phyloP scores from a whole-genome alignment of 1,140 invertebrate genomes.

The Zaprionus camerounensis region DNA sequence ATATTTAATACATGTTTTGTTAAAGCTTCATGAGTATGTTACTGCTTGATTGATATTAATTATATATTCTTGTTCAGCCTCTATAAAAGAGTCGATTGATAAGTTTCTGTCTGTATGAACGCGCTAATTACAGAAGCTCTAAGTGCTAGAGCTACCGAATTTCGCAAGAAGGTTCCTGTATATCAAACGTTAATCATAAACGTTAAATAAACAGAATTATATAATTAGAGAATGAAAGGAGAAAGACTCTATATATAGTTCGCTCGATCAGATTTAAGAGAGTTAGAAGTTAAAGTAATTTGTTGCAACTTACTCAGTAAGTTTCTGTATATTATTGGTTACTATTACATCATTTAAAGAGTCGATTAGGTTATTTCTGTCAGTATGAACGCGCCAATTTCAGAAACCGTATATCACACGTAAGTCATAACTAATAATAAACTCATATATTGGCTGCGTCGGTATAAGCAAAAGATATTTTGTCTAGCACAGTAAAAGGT shows the following conservation, averaged over 20 bases:
- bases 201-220: not conserved
- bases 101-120: not conserved
- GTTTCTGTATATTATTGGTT: too few species aligned
- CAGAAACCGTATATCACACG: fast-evolving
- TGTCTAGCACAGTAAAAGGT: conserved; percentile 15
- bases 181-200: not conserved
- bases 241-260: too few species aligned
- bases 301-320: too few species aligned
- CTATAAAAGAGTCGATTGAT: not conserved
- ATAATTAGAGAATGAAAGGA: too few species aligned
- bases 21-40: too few species aligned
- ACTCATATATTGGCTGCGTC: not conserved
- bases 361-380: too few species aligned
- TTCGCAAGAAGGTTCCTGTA: not conserved
- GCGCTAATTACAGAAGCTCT: not conserved
- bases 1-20: too few species aligned
- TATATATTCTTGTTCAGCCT: not conserved
- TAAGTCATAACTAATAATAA: not conserved
- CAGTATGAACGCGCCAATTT: not conserved
- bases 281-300: too few species aligned
- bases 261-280: too few species aligned
- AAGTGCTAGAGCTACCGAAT: not conserved
- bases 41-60: too few species aligned
- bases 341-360: too few species aligned
- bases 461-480: not conserved